Conservation (phyloP, 2,113 vertebrate genomes). For the Dendropsophus ebraccatus region DNA sequence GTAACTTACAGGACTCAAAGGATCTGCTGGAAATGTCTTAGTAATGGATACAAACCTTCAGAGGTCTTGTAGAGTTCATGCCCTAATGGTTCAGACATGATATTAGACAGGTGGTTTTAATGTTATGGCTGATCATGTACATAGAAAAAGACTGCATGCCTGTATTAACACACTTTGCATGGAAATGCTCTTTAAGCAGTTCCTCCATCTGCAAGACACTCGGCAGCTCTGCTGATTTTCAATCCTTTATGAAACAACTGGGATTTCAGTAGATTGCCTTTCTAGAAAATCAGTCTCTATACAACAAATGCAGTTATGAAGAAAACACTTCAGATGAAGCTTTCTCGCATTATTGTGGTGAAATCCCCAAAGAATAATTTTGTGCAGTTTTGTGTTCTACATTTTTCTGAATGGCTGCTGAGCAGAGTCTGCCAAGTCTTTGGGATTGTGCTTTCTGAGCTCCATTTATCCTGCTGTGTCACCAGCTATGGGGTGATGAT, state of each 20-base stretch:
- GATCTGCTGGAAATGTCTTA: too few species aligned
- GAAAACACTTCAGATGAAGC: background rate
- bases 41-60: too few species aligned
- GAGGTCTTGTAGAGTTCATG: too few species aligned
- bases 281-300: background rate
- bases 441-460: background rate
- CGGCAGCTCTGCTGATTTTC: background rate
- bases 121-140: too few species aligned
- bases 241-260: background rate
- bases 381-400: background rate
- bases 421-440: background rate
- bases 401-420: constrained; percentile 20
- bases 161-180: background rate
- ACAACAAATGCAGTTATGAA: background rate
- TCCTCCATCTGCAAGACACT: background rate
- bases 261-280: background rate
- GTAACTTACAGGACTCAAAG: too few species aligned
- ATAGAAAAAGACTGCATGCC: too few species aligned
- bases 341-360: background rate
- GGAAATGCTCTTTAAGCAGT: background rate
- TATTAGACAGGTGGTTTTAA: too few species aligned
- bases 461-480: constrained; percentile 33
- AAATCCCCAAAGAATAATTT: constrained; percentile 14
- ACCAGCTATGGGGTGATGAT: constrained; percentile 31
- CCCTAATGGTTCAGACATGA: too few species aligned